Conservation (phyloP, 2,113 vertebrate species). For the Alosa alosa region DNA sequence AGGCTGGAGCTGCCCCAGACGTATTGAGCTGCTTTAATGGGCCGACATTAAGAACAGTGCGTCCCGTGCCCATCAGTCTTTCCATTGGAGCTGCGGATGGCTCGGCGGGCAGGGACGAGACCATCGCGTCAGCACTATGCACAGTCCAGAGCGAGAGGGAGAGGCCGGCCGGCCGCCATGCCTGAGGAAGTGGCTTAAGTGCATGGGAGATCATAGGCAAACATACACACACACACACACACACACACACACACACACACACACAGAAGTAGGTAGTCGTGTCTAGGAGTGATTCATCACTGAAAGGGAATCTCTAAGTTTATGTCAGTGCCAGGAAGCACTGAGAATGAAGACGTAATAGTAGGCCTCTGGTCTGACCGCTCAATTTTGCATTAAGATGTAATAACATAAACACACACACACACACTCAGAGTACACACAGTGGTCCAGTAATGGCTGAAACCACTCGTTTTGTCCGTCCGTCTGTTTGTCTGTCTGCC, state of each 20-base stretch:
- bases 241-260: neutral
- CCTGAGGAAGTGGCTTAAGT: neutral
- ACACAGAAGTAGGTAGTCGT: neutral
- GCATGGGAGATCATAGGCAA: neutral
- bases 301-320: neutral
- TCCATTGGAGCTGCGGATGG: neutral
- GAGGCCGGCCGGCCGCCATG: neutral
- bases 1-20: neutral
- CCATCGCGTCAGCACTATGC: neutral
- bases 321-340: neutral
- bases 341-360: neutral
- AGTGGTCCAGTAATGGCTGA: neutral
- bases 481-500: neutral
- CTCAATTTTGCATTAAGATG: neutral
- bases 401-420: neutral
- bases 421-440: neutral
- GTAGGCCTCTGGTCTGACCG: neutral
- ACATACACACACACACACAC: conserved; percentile 1
- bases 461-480: neutral
- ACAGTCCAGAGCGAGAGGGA: neutral
- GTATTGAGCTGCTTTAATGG: neutral
- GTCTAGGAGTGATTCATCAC: neutral
- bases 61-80: neutral
- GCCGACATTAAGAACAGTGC: neutral
- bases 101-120: neutral